phyloP scores from a whole-genome alignment of 2,888 invertebrate genomes.

The Synergus itoensis region DNA sequence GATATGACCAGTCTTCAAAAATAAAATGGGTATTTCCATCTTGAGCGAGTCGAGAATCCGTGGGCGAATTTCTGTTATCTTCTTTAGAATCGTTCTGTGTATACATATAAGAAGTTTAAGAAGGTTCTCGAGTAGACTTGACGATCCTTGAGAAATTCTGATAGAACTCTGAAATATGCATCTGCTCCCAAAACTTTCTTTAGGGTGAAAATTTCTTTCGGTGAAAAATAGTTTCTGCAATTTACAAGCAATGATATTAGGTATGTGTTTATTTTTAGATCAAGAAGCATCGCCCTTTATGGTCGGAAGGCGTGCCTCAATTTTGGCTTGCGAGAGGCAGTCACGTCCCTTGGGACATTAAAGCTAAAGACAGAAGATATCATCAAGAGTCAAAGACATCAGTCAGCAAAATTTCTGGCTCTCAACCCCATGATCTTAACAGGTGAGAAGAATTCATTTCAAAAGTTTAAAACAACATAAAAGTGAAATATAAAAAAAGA shows the following conservation, averaged over 20 bases:
- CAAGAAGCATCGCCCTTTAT: constrained; percentile 25
- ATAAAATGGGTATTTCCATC: not conserved
- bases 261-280: constrained; percentile 29
- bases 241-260: constrained; percentile 13
- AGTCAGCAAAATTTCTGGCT: constrained; percentile 2
- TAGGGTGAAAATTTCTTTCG: not conserved
- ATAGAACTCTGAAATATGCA: constrained; percentile 1
- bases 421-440: not conserved
- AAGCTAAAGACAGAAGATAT: constrained; percentile 7
- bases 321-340: constrained; percentile 28
- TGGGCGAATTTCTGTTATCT: not conserved
- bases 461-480: not conserved
- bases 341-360: constrained; percentile 12
- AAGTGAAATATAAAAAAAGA: not conserved
- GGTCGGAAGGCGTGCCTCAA: constrained; percentile 10
- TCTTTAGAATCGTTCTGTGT: not conserved
- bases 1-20: not conserved
- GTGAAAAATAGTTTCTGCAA: constrained; percentile 1
- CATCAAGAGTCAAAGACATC: constrained; percentile 3
- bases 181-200: not conserved
- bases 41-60: not conserved
- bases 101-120: not conserved
- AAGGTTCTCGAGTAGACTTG: not conserved
- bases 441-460: not conserved
- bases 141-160: not conserved